Evolutionary conservation across 2,888 invertebrate genomes (phyloP), one percentile per base, ranked within the genome.

Genomic region (Cephus runcator): DNA sequence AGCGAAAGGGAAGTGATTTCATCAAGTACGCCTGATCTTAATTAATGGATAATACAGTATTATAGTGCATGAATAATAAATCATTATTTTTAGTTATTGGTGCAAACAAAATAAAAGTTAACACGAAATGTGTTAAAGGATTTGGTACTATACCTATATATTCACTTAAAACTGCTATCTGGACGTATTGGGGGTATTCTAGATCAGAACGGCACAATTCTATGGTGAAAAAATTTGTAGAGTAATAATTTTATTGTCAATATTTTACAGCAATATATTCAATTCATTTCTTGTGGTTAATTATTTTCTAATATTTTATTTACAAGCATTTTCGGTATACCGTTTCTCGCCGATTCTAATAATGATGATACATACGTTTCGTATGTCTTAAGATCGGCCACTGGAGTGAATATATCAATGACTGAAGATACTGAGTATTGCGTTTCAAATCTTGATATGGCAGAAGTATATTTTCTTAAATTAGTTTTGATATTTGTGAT

Each of bases 311-410:
- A 23, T 56, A 56, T 56, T 56, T 56, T 56, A 56, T 23, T 56
- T 23, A 56, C 56, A 56, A 88, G 88, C 71, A 80, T 87, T 40
- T 87, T 88, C 80, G 88, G 88, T 68, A 81, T 87, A 79, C 87
- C 88, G 34, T 84, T 84, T 77, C 77, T 87, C 30, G 83, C 83
- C 76, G 83, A 84, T 36, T 75, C 73, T 76, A 81, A 76, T 11
- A 35, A 76, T 69, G 77, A 79, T 11, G 75, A 69, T 69, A 34
- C 15, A 36, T 69, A n/a, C 34, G 31, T 56, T 23, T 15, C 56
- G 23, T 9, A 23, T 23, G 23, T 56, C 56, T 23, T 56, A 56
- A 56, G 9, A 23, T 56, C 56, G 56, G 23, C 23, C 23, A 56
- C 56, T 9, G 56, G 23, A 56, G 1, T 56, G 23, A 56, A 56